phyloP scores from a whole-genome alignment of 2,888 invertebrate species.

The Choreutis nemorana region DNA sequence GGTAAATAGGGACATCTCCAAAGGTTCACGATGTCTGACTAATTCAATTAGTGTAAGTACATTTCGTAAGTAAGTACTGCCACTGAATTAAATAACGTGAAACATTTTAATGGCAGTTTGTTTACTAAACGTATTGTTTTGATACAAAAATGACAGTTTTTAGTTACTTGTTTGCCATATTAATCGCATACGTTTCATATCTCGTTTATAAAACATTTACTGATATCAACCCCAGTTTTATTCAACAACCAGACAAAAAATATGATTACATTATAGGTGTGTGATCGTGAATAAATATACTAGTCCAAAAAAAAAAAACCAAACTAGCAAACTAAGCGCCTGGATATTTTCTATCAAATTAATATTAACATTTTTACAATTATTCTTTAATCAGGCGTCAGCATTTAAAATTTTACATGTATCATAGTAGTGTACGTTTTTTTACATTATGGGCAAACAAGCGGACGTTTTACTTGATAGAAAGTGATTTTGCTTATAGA shows the following conservation, averaged over 20 bases:
- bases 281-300: too few species aligned
- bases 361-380: too few species aligned
- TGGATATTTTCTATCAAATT: too few species aligned
- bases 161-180: conserved; percentile 30
- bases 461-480: too few species aligned
- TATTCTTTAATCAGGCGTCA: too few species aligned
- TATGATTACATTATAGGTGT: conserved; percentile 58
- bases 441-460: too few species aligned
- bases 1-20: conserved; percentile 2
- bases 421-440: too few species aligned
- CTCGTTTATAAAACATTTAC: conserved; percentile 39
- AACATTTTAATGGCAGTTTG: conserved; percentile 10
- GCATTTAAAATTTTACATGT: too few species aligned
- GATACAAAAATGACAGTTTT: conserved; percentile 28
- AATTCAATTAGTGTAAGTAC: conserved; percentile 45
- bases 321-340: neutral
- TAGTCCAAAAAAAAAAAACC: too few species aligned
- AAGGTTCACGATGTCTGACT: conserved; percentile 27
- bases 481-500: too few species aligned
- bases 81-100: conserved; percentile 23
- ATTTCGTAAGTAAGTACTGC: conserved; percentile 7
- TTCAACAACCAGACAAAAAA: conserved; percentile 37
- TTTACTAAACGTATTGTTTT: too few species aligned
- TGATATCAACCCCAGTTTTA: conserved; percentile 32
- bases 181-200: conserved; percentile 36